These are phyloP conservation scores for Ophiodon elongatus DNA, from an alignment of 2,113 vertebrate species.

Conservation along the genomic window DNA sequence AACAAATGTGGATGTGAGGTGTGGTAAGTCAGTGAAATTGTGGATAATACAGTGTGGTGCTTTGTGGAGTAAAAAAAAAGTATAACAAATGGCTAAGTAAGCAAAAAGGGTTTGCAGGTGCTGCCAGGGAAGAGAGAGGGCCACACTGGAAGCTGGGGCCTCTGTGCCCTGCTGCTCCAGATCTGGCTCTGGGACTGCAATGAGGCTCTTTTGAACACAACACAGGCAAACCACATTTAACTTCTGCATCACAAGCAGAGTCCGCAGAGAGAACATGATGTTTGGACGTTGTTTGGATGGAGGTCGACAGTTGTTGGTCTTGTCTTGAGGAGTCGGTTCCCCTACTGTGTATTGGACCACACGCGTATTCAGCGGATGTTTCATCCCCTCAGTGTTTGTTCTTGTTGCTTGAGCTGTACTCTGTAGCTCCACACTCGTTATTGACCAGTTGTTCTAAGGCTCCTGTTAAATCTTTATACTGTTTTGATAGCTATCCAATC, in stretches of 20 bases:
- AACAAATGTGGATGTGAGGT: too few species aligned
- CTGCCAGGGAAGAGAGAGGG: too few species aligned
- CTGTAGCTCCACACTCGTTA: neutral
- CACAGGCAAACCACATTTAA: neutral
- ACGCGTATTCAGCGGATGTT: too few species aligned
- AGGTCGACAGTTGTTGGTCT: neutral
- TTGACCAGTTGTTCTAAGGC: neutral
- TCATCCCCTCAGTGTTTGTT: too few species aligned
- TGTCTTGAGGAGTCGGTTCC: neutral
- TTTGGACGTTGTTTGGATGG: neutral
- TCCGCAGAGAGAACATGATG: too few species aligned
- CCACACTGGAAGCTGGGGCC: neutral
- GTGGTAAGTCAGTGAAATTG: too few species aligned
- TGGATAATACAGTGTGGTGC: too few species aligned
- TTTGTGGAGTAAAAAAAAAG: neutral
- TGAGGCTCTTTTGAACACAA: neutral
- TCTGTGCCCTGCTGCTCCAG: neutral
- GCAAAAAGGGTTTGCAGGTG: neutral
- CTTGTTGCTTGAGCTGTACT: neutral
- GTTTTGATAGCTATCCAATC: neutral
- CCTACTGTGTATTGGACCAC: neutral
- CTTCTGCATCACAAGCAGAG: neutral
- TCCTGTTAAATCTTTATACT: neutral
- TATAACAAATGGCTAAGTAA: neutral
- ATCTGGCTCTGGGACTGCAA: neutral